A percentile compares a stretch with the other conserved stretches of the same genome.
Conservation (phyloP, 2,113 vertebrate genomes). For the Callopanchax toddi region DNA sequence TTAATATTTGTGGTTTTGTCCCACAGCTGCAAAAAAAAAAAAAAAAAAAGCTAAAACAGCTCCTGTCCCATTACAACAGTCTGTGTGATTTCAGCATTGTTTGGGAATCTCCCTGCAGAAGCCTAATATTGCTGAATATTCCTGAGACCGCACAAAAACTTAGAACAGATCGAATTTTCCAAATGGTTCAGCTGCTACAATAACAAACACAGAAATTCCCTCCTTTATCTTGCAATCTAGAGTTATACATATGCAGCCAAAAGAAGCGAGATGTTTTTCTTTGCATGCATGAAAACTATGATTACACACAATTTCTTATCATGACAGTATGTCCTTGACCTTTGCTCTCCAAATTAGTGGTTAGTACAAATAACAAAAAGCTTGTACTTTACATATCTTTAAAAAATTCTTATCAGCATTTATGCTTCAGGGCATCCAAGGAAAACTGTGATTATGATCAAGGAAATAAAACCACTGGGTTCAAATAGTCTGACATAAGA, state of each 20-base stretch:
- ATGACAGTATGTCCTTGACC: conserved; percentile 5
- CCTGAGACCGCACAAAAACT: conserved; percentile 57
- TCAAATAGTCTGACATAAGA: not conserved
- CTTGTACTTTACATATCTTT: not conserved
- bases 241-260: conserved; percentile 47
- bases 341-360: not conserved
- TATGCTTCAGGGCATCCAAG: not conserved
- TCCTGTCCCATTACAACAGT: conserved; percentile 39
- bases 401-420: not conserved
- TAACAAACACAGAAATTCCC: conserved; percentile 79
- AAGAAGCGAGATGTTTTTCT: conserved; percentile 46
- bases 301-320: conserved; percentile 27
- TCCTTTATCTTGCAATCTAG: conserved; percentile 68
- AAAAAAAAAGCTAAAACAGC: conserved; percentile 45
- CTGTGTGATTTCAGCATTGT: conserved; percentile 63
- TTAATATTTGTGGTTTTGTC: conserved; percentile 41
- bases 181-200: conserved; percentile 73
- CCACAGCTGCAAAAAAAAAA: conserved; percentile 42
- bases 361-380: not conserved
- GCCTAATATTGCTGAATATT: conserved; percentile 54
- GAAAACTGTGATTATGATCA: not conserved
- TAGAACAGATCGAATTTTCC: conserved; percentile 60
- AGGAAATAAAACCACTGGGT: not conserved
- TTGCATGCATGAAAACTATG: conserved; percentile 30
- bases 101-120: conserved; percentile 68